Evolutionary conservation across 1,140 invertebrate species (phyloP), one percentile per base, ranked within the genome.

Genomic region (Drosophila burlai): DNA sequence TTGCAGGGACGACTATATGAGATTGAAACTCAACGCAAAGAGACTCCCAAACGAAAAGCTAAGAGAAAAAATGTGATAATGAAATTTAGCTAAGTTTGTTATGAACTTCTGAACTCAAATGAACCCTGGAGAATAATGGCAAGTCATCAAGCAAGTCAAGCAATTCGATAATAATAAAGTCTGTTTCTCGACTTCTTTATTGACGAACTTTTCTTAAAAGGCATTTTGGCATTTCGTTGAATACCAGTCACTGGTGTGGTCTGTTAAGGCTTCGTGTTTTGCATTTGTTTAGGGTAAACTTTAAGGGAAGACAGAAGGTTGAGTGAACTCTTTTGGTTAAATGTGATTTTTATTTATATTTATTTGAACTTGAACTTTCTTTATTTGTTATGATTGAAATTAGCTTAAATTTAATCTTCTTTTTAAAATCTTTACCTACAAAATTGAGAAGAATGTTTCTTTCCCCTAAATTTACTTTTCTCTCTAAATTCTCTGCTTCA

Each of bases 101-200:
- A 40, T 60, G n/a, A 60, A 60, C 42, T 60, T 60, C 18, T 59
- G 40, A 45, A 59, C 38, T 24, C 24, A 29, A 42, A 45, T 42
- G 29, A 62, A 64, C 38, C 4, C 5, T 10, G 10, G 10, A 21
- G 52, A 36, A 59, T 42, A 59, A 59, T 29, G 24, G 54, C 21
- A 42, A 62, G 55, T 16, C 57, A 24, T 61, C 58, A 52, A 50
- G 43, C 6, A 50, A 61, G 11, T 31, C 15, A 36, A 62, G 63
- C 31, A 36, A 26, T 29, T 62, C 36, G 34, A 65, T 18, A 43
- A 59, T 45, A 55, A 55, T 65, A 15, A 45, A 61, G 60, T 62
- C 31, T 62, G 59, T 42, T 18, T 26, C 29, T 16, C 7, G 31
- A 43, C 55, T 43, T 61, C 18, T 61, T 62, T 65, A 61, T 21